Base-by-base conservation (phyloP, 2,797 vertebrate species). In the Picus viridis region DNA sequence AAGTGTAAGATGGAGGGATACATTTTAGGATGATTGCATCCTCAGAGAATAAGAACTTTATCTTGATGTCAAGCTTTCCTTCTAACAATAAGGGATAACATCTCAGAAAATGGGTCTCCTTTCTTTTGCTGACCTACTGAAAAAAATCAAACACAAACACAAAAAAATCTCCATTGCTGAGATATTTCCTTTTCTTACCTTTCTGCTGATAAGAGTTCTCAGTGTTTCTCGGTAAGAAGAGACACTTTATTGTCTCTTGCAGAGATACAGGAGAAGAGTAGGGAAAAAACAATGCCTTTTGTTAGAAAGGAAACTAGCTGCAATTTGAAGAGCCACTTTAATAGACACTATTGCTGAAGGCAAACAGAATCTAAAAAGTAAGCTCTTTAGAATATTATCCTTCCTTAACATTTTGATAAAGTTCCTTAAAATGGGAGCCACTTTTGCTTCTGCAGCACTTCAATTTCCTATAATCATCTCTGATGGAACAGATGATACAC, bases 381-480 rank as follows among this genome's bases (percentile, higher is more conserved):
- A 92, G 92, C 39, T 63, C 69, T 96, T 95, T 93, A 91, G 95
- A 96, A 95, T 96, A 94, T 88, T 78, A 96, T 96, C 88, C 51
- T 97, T 83, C 90, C 63, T 96, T 94, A 96, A 92, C 88, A 93
- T 81, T 86, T 94, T 97, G 96, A 97, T 97, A 96, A 97, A 97
- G 91, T 97, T 97, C 86, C 74, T 89, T 73, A 29, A 89, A 96
- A 93, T 72, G 94, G 74, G 68, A 94, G 32, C 65, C 75, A 65
- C 59, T 96, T 96, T 95, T 96, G 71, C 84, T 67, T 96, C 61
- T 78, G 92, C 86, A 96, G 89, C 89, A 91, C 75, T 94, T 96
- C 97, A 97, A 96, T 97, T 97, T 97, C 94, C 89, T 96, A 65
- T 96, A 96, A 97, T 95, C 77, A 94, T 92, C 92, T 93, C 93